phyloP scores from a whole-genome alignment of 2,888 invertebrate species.

The Acleris sparsana region DNA sequence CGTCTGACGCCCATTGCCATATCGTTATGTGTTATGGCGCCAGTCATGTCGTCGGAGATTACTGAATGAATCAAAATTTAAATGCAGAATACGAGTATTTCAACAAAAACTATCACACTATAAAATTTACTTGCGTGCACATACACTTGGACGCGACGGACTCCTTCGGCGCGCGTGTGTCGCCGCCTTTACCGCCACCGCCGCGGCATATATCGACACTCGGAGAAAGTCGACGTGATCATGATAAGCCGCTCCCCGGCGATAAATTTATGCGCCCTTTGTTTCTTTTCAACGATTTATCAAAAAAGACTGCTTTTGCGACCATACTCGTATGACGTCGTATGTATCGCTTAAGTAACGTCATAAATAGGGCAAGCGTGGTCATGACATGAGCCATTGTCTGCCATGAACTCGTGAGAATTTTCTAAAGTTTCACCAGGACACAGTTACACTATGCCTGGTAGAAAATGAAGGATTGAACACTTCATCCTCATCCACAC shows the following conservation, averaged over 20 bases:
- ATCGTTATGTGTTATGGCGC: background rate
- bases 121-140: too few relatives aligned
- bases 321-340: conserved; percentile 35
- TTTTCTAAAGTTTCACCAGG: background rate
- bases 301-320: conserved; percentile 68
- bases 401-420: conserved; percentile 19
- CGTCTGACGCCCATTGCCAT: conserved; percentile 21
- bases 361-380: conserved; percentile 57
- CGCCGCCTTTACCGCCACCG: conserved; percentile 37
- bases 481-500: too few relatives aligned
- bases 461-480: too few relatives aligned
- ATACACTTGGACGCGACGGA: too few relatives aligned
- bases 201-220: conserved; percentile 56
- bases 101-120: too few relatives aligned
- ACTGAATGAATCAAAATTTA: background rate
- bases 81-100: too few relatives aligned
- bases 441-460: too few relatives aligned
- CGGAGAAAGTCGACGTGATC: conserved; percentile 76
- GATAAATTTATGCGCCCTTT: conserved; percentile 81
- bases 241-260: conserved; percentile 70
- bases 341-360: conserved; percentile 46
- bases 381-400: conserved; percentile 45
- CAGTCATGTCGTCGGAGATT: background rate
- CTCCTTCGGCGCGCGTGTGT: conserved; percentile 21
- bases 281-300: conserved; percentile 79